These are phyloP conservation scores for Prochilodus magdalenae DNA, from an alignment of 2,113 vertebrate genomes.

Conservation along the genomic window DNA sequence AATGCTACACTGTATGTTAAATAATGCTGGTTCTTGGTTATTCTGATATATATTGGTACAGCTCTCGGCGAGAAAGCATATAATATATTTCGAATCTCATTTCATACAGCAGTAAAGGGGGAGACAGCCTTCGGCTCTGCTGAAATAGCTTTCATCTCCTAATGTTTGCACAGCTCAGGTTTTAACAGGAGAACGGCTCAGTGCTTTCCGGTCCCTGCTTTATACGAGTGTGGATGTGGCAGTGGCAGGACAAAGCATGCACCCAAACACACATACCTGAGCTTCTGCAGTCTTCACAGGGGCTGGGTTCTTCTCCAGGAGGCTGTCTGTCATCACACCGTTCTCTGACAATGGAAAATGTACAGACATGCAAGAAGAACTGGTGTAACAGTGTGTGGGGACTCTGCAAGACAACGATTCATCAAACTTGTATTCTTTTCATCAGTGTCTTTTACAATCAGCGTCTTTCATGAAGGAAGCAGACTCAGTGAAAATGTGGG, in stretches of 20 bases:
- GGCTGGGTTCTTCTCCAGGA: slow-evolving; percentile 46
- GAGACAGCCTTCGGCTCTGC: slow-evolving; percentile 1
- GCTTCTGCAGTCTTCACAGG: slow-evolving; percentile 43
- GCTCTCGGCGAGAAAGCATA: neutral
- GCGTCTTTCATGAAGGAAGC: neutral
- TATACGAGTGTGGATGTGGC: slow-evolving; percentile 33
- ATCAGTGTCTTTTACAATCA: neutral
- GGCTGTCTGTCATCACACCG: slow-evolving; percentile 57
- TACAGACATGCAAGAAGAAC: neutral
- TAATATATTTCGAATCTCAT: slow-evolving; percentile 4
- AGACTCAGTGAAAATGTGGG: neutral
- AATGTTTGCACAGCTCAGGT: neutral
- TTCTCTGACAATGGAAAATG: slow-evolving; percentile 58
- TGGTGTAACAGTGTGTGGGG: neutral
- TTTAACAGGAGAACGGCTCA: slow-evolving; percentile 10
- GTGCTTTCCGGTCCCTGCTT: neutral
- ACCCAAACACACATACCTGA: slow-evolving; percentile 57
- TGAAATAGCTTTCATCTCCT: neutral
- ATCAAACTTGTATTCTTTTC: neutral
- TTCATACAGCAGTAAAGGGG: slow-evolving; percentile 7
- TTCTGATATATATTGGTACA: neutral
- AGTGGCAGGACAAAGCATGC: slow-evolving; percentile 38
- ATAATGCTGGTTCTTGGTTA: neutral
- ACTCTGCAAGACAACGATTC: neutral
- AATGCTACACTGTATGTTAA: neutral